Percentiles rank a stretch among this genome's conserved stretches.
phyloP scores from a whole-genome alignment of 2,888 invertebrate genomes.

The Papilio protenor region DNA sequence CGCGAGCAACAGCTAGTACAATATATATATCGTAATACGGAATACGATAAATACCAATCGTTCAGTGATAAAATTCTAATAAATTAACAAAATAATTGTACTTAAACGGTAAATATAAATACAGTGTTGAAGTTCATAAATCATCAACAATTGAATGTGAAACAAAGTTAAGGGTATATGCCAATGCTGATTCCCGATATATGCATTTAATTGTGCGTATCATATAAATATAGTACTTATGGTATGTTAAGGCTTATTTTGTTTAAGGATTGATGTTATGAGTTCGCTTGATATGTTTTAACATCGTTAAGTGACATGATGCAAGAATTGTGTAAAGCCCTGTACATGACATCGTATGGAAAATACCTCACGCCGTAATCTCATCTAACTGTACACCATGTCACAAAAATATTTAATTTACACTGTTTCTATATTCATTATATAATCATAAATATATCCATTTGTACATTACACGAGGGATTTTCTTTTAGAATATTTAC shows the following conservation, averaged over 20 bases:
- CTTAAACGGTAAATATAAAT: conserved; percentile 10
- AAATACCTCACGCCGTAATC: conserved; percentile 68
- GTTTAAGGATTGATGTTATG: conserved; percentile 57
- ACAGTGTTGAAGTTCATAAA: conserved; percentile 30
- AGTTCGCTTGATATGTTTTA: conserved; percentile 74
- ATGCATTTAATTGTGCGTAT: conserved; percentile 67
- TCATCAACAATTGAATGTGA: conserved; percentile 54
- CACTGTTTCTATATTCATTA: conserved; percentile 70
- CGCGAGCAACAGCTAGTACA: too few relatives aligned
- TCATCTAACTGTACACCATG: conserved; percentile 74
- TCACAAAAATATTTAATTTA: conserved; percentile 81
- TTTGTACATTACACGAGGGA: conserved; percentile 80
- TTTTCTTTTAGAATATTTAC: conserved; percentile 75
- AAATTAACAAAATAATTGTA: conserved; percentile 27
- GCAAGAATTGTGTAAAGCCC: conserved; percentile 78
- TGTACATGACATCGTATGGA: conserved; percentile 63
- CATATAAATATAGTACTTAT: conserved; percentile 55
- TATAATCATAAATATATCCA: conserved; percentile 75
- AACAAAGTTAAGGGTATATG: conserved; percentile 52
- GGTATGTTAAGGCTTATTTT: conserved; percentile 49
- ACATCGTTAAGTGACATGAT: conserved; percentile 71
- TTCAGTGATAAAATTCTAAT: background rate
- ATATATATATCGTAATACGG: too few relatives aligned
- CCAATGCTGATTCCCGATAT: conserved; percentile 45
- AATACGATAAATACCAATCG: background rate